Evolutionary conservation across 35 echinoderm and acorn worm genomes (phyloP).

Genomic region (Heliocidaris erythrogramma): DNA sequence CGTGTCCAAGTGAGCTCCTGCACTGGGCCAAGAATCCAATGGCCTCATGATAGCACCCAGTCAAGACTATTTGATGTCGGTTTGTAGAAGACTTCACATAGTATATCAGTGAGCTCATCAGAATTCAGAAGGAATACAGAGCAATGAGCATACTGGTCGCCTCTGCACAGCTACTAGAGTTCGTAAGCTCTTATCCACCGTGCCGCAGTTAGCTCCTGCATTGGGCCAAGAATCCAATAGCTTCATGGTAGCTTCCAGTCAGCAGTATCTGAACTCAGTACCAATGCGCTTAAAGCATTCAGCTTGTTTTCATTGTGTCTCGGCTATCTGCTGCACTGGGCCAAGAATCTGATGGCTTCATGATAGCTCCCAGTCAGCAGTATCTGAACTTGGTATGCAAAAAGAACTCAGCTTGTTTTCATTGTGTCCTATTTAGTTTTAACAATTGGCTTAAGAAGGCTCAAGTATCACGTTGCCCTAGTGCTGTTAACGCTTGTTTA

Average conservation of each 20-base stretch:
- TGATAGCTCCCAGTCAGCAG: not conserved
- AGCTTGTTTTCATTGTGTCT: not conserved
- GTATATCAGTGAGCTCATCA: too few relatives aligned
- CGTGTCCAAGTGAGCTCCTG: conserved; percentile 85
- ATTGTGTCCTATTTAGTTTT: not conserved
- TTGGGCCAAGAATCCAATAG: not conserved
- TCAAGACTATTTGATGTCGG: not conserved
- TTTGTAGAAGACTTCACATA: too few relatives aligned
- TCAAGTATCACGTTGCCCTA: not conserved
- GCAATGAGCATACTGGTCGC: not conserved
- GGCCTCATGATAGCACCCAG: not conserved
- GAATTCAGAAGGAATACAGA: not conserved
- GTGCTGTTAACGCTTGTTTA: too few relatives aligned
- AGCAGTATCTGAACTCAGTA: not conserved
- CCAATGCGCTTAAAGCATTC: not conserved
- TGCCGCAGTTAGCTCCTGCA: too few relatives aligned
- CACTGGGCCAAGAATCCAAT: conserved; percentile 82
- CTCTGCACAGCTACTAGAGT: not conserved
- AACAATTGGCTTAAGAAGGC: not conserved
- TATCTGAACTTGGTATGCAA: not conserved
- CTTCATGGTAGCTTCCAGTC: not conserved
- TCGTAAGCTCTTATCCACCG: not conserved
- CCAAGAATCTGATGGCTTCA: not conserved
- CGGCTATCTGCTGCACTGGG: too few relatives aligned
- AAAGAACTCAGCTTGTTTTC: not conserved